These are phyloP conservation scores for Acridotheres tristis DNA, from an alignment of 2,797 vertebrate genomes.

Conservation along the genomic window DNA sequence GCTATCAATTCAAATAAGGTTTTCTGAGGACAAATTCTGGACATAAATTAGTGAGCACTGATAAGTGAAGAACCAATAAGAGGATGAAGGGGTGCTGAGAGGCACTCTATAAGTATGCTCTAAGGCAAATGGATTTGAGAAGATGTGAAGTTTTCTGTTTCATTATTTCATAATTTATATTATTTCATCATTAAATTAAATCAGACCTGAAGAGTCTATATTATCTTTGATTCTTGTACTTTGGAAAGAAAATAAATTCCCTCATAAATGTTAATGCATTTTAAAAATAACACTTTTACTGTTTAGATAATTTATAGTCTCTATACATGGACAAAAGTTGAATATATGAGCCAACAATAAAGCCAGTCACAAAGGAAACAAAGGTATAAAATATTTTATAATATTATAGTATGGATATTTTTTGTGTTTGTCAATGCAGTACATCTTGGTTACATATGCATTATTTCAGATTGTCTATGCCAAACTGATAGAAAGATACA, in stretches of 20 bases:
- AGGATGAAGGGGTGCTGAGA: background rate
- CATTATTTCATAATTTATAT: no score
- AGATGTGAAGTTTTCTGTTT: background rate
- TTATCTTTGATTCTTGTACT: background rate
- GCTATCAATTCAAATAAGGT: background rate
- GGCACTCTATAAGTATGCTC: background rate
- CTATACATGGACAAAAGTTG: background rate
- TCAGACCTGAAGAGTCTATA: background rate
- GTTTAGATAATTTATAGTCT: conserved; percentile 10
- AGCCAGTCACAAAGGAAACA: conserved; percentile 1
- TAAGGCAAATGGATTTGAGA: background rate
- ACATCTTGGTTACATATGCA: background rate
- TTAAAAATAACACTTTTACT: background rate
- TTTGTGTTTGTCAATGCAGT: background rate
- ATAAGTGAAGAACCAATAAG: background rate
- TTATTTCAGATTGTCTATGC: background rate
- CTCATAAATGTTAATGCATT: background rate
- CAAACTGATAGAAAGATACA: background rate
- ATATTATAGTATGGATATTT: background rate
- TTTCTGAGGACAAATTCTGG: background rate
- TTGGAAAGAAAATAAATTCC: background rate
- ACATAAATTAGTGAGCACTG: background rate
- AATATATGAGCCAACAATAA: conserved; percentile 37
- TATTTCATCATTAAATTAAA: background rate
- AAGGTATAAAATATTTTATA: background rate